A percentile compares a stretch with the other conserved stretches of the same genome.
Evolutionary conservation across 2,888 invertebrate species (phyloP).

Genomic region (Idaea straminata): DNA sequence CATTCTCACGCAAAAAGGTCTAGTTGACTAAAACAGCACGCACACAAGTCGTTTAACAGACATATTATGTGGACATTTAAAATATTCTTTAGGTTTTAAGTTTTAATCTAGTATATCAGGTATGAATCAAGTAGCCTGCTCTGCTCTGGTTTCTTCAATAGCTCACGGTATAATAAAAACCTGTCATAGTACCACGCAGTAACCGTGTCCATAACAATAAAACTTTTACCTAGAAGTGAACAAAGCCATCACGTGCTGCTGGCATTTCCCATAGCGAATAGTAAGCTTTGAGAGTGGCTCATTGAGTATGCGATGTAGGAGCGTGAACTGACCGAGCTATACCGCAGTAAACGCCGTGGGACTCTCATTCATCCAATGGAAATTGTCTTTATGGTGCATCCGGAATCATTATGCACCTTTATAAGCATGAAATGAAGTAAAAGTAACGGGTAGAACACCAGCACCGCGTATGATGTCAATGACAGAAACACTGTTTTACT

Average conservation of each 20-base stretch:
- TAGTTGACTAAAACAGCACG: no score
- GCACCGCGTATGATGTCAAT: no score
- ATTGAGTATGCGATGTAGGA: slow-evolving; percentile 26
- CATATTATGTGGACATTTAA: no score
- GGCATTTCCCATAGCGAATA: slow-evolving; percentile 29
- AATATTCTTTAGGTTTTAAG: neutral
- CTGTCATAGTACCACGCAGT: neutral
- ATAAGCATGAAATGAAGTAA: neutral
- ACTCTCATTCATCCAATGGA: slow-evolving; percentile 28
- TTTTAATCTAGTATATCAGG: neutral
- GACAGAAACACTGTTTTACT: no score
- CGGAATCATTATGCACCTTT: slow-evolving; percentile 9
- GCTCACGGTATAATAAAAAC: neutral
- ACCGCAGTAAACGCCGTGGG: slow-evolving; percentile 15
- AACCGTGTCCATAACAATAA: neutral
- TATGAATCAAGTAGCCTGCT: neutral
- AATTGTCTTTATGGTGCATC: slow-evolving; percentile 32
- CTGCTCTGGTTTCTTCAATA: neutral
- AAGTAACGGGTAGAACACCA: no score
- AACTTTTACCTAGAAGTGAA: slow-evolving; percentile 10
- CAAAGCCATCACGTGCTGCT: slow-evolving; percentile 18
- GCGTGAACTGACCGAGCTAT: neutral
- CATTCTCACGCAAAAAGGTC: no score
- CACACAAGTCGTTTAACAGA: no score
- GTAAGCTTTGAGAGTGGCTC: slow-evolving; percentile 33